phyloP scores from a whole-genome alignment of 2,797 vertebrate genomes.

The Dipus sagitta region DNA sequence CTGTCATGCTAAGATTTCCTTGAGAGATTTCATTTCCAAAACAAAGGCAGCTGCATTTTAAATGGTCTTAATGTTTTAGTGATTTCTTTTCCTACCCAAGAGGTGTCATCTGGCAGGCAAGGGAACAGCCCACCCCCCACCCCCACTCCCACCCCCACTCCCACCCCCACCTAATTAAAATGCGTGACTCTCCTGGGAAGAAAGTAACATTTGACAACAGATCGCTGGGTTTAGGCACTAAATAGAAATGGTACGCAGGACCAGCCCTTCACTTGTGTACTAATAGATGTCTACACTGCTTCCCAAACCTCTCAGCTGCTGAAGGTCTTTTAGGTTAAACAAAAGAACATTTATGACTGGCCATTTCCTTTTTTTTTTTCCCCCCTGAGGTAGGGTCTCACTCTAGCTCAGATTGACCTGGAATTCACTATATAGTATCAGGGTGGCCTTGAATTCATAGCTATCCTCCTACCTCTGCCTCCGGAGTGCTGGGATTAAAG shows the following conservation, averaged over 20 bases:
- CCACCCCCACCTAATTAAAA: slow-evolving; percentile 57
- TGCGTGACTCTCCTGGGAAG: slow-evolving; percentile 36
- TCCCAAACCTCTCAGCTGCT: not conserved
- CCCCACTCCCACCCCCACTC: not conserved
- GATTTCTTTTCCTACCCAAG: slow-evolving; percentile 39
- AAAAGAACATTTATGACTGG: slow-evolving; percentile 9
- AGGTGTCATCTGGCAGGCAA: slow-evolving; percentile 51
- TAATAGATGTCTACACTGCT: not conserved
- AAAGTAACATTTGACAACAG: slow-evolving; percentile 45
- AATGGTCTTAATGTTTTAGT: slow-evolving; percentile 27
- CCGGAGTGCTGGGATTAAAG: too few relatives aligned
- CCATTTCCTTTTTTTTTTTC: too few relatives aligned
- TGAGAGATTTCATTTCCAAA: slow-evolving; percentile 64
- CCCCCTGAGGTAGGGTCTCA: too few relatives aligned
- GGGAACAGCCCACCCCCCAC: slow-evolving; percentile 56
- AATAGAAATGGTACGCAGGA: not conserved
- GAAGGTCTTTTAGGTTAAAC: not conserved
- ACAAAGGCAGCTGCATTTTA: slow-evolving; percentile 55
- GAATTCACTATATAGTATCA: too few relatives aligned
- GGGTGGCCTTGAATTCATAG: too few relatives aligned
- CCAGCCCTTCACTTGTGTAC: accelerated
- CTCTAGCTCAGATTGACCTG: too few relatives aligned
- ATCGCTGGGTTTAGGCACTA: slow-evolving; percentile 25
- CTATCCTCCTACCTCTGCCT: too few relatives aligned
- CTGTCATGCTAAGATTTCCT: slow-evolving; percentile 9